Evolutionary conservation across 2,113 vertebrate species (phyloP).

Genomic region (Cyanocitta stelleri): DNA sequence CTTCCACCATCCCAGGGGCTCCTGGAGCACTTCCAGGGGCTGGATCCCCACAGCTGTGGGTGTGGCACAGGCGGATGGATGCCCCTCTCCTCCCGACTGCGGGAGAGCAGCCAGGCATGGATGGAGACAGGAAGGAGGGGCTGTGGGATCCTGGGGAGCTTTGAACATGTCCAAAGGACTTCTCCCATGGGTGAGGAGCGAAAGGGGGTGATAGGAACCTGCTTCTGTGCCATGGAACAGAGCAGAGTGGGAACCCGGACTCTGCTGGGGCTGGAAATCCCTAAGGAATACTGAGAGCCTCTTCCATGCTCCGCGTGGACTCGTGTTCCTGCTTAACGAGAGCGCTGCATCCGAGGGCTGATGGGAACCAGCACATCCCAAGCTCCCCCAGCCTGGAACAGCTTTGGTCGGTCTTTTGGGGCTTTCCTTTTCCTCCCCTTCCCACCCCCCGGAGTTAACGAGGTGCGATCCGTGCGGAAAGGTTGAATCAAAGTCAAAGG

Average conservation of each 20-base stretch:
- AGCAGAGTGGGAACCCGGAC: rapidly evolving
- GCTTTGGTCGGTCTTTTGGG: not conserved
- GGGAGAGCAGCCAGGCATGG: not conserved
- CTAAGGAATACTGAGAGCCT: rapidly evolving
- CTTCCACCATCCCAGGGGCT: not conserved
- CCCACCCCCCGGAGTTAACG: rapidly evolving
- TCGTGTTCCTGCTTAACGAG: rapidly evolving
- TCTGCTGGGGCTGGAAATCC: not conserved
- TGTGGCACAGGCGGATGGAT: no score
- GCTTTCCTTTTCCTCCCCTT: not conserved
- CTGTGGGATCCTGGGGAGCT: not conserved
- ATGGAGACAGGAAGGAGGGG: rapidly evolving
- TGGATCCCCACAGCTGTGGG: not conserved
- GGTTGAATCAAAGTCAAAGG: not conserved
- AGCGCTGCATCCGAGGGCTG: not conserved
- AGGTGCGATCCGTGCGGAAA: not conserved
- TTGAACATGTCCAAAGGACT: rapidly evolving
- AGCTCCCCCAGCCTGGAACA: not conserved
- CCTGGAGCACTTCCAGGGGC: not conserved
- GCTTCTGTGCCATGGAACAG: not conserved
- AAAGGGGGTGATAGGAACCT: not conserved
- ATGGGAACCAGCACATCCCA: not conserved
- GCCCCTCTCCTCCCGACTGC: not conserved
- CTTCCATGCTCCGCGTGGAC: rapidly evolving
- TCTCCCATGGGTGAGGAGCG: not conserved